phyloP scores from a whole-genome alignment of 2,888 invertebrate species.

The Ctenicera cuprea region DNA sequence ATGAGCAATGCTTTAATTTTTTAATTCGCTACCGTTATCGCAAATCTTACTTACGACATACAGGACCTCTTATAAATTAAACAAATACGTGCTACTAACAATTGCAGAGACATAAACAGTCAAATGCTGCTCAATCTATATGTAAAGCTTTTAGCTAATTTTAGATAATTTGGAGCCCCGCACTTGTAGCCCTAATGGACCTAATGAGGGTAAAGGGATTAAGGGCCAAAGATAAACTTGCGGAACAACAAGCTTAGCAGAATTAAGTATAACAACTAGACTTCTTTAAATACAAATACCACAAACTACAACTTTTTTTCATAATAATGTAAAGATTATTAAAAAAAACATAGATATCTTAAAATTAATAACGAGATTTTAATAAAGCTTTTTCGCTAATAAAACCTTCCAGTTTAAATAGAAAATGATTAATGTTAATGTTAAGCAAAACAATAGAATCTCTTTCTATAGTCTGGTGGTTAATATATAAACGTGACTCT shows the following conservation, averaged over 20 bases:
- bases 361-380: too few species aligned
- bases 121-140: background rate
- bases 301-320: background rate
- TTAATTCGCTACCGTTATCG: too few species aligned
- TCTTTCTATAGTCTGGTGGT: background rate
- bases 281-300: background rate
- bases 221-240: constrained; percentile 12
- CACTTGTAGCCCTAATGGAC: background rate
- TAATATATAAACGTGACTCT: background rate
- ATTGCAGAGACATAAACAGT: background rate
- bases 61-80: too few species aligned
- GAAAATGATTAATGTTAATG: background rate
- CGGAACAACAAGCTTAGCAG: background rate
- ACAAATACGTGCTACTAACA: too few species aligned
- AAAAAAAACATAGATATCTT: background rate
- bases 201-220: constrained; percentile 11
- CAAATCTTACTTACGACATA: too few species aligned
- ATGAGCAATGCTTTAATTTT: too few species aligned
- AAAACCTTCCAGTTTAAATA: background rate
- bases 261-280: background rate
- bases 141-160: constrained; percentile 1
- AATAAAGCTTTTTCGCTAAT: background rate
- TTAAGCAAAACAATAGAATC: constrained; percentile 7
- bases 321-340: background rate
- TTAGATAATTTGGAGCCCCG: background rate